These are phyloP conservation scores for Drosophila acutilabella DNA, from an alignment of 2,888 invertebrate species.

Conservation along the genomic window DNA sequence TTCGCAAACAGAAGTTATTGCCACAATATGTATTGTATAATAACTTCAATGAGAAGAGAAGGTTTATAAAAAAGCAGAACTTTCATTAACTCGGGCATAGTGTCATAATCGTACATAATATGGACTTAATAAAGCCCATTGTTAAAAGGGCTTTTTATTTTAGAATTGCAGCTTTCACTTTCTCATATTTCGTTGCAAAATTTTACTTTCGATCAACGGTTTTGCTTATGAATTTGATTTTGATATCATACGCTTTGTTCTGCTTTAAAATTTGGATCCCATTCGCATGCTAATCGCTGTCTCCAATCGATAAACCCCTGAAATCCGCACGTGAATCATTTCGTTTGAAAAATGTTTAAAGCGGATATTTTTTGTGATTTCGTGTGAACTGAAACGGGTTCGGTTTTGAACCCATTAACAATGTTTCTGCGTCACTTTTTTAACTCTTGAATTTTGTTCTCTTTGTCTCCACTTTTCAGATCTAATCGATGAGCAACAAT, in stretches of 20 bases:
- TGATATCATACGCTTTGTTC: constrained; percentile 47
- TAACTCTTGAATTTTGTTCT: constrained; percentile 8
- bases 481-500: constrained; percentile 73
- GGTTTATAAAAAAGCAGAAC: constrained; percentile 40
- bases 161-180: constrained; percentile 67
- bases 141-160: constrained; percentile 34
- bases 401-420: constrained; percentile 58
- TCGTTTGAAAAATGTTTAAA: constrained; percentile 60
- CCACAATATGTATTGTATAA: constrained; percentile 56
- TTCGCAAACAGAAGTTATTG: constrained; percentile 40
- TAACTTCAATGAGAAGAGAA: constrained; percentile 20
- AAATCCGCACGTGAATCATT: constrained; percentile 66
- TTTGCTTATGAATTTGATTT: constrained; percentile 16
- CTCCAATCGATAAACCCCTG: constrained; percentile 19
- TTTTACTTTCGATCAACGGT: constrained; percentile 53
- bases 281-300: constrained; percentile 69
- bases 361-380: constrained; percentile 54
- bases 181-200: constrained; percentile 41
- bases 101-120: constrained; percentile 53
- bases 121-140: constrained; percentile 36
- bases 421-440: constrained; percentile 35
- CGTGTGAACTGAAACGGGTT: constrained; percentile 63
- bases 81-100: constrained; percentile 42
- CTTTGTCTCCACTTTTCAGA: constrained; percentile 38
- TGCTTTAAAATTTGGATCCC: constrained; percentile 29